Evolutionary conservation across 2,113 vertebrate genomes (phyloP), one percentile per base, ranked within the genome.

Genomic region (Coregonus clupeaformis): DNA sequence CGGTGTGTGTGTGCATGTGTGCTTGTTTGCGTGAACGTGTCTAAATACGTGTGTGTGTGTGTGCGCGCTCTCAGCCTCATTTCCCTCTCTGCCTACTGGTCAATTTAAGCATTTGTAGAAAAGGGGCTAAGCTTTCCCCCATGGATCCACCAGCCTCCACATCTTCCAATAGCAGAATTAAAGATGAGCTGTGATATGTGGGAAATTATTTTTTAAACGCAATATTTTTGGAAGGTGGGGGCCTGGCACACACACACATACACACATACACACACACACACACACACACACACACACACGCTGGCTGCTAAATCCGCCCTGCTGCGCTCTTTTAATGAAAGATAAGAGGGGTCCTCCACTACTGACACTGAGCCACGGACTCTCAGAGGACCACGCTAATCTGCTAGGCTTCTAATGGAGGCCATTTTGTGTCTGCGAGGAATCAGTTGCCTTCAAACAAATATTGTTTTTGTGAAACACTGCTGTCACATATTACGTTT

Each of bases 271-370:
- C 14, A 16, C 47, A 49, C 47, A 16, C 13, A 16, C 47, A 49
- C 47, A 4, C 47, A 49, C 14, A 49, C 47, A 4, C 47, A 16
- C 47, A 14, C 13, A 14, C 11, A 4, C 47, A 52, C 16, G 1
- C 49, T 13, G 29, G 83, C 81, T 85, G 74, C 93, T 90, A 93
- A 94, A 94, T 95, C 94, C 88, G 92, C 93, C 96, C 95, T 95
- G 95, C 96, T 97, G 96, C 95, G 95, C 96, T 95, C 93, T 95
- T 95, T 97, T 97, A 97, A 98, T 97, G 96, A 97, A 97, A 98
- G 95, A 98, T 97, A 96, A 97, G 95, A 96, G 95, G 95, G 94
- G 94, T 95, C 94, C 94, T 97, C 94, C 93, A 95, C 95, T 94
- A 95, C 95, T 94, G 92, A 96, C 95, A 96, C 95, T 95, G 95